phyloP scores from a whole-genome alignment of 1,140 invertebrate genomes.

The Drosophila sulfurigaster region DNA sequence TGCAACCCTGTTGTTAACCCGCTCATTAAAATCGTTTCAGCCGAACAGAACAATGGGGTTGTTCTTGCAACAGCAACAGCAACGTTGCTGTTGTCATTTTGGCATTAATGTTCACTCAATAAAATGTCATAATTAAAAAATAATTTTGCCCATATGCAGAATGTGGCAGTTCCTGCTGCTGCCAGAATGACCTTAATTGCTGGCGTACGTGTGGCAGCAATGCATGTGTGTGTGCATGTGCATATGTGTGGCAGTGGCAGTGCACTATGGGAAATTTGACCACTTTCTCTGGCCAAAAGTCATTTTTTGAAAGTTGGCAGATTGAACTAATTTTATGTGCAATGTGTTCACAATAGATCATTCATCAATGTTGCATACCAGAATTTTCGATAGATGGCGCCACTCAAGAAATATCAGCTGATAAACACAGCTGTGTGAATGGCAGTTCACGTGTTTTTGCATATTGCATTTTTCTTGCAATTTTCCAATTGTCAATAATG shows the following conservation, averaged over 20 bases:
- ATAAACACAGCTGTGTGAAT: no score
- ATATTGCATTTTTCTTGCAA: no score
- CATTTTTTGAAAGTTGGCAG: no score
- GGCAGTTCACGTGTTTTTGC: no score
- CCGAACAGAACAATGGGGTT: constrained; percentile 41
- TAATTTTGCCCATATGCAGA: constrained; percentile 57
- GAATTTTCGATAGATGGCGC: no score
- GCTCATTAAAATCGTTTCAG: constrained; percentile 30
- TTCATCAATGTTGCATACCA: no score
- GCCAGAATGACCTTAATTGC: constrained; percentile 78
- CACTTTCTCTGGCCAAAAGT: no score
- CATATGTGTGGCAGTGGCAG: constrained; percentile 9
- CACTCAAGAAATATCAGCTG: no score
- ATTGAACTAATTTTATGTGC: no score
- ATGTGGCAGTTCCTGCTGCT: constrained; percentile 44
- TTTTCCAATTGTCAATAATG: no score
- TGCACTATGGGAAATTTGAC: no score
- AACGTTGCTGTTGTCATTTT: constrained; percentile 51
- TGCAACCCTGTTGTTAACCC: constrained; percentile 28
- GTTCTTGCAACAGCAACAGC: constrained; percentile 4
- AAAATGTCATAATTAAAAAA: constrained; percentile 82
- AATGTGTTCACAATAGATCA: no score
- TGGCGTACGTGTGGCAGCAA: constrained; percentile 75
- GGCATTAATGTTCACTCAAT: constrained; percentile 78
- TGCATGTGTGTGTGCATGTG: constrained; percentile 49